Evolutionary conservation across 2,113 vertebrate genomes (phyloP).

Genomic region (Myanophis thanlyinensis): DNA sequence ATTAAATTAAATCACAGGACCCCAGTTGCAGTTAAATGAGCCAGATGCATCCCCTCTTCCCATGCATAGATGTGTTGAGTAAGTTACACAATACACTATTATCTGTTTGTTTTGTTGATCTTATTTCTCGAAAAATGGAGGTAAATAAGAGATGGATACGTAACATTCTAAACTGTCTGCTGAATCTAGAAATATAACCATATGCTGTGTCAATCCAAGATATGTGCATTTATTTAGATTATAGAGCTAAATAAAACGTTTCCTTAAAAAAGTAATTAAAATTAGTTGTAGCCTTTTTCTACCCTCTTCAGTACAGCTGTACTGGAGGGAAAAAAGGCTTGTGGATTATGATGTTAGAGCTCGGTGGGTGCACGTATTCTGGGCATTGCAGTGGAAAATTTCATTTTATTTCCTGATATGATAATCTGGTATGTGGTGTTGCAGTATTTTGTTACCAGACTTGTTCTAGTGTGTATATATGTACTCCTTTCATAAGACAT

Average conservation of each 20-base stretch:
- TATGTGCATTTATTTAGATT: constrained; percentile 34
- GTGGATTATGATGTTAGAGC: neutral
- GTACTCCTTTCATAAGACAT: constrained; percentile 73
- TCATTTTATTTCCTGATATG: constrained; percentile 65
- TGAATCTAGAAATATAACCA: constrained; percentile 22
- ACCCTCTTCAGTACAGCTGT: neutral
- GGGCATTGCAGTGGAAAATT: constrained; percentile 39
- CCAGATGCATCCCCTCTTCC: neutral
- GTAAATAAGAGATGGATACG: neutral
- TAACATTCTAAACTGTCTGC: constrained; percentile 36
- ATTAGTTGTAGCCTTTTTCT: neutral
- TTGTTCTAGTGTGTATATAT: constrained; percentile 82
- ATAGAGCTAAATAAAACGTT: neutral
- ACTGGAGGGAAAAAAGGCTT: fast-evolving
- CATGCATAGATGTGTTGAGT: constrained; percentile 4
- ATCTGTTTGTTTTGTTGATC: neutral
- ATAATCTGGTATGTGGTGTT: constrained; percentile 71
- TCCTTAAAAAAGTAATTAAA: constrained; percentile 21
- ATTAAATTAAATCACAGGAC: neutral
- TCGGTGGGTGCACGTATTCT: neutral
- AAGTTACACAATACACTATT: constrained; percentile 7
- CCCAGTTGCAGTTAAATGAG: neutral
- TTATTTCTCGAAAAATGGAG: neutral
- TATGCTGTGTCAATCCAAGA: constrained; percentile 41
- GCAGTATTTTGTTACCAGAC: constrained; percentile 78